A percentile compares a stretch with the other conserved stretches of the same genome.
These are phyloP conservation scores for Yponomeuta sedellus DNA, from an alignment of 2,888 invertebrate genomes.

Conservation along the genomic window DNA sequence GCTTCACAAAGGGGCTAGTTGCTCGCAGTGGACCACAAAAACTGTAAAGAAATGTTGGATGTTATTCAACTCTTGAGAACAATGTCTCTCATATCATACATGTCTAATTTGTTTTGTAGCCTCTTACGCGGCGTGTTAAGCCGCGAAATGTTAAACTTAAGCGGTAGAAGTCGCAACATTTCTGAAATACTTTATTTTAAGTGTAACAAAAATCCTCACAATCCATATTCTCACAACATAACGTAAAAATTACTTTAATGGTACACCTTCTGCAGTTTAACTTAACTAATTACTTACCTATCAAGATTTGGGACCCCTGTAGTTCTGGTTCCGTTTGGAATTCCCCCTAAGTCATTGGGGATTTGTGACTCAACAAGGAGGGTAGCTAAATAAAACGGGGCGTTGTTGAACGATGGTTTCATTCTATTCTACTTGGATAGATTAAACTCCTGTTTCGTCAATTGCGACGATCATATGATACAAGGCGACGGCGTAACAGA, in stretches of 20 bases:
- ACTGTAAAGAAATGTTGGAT: constrained; percentile 6
- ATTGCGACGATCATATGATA: too few species aligned
- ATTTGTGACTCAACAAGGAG: constrained; percentile 29
- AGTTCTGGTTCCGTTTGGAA: constrained; percentile 27
- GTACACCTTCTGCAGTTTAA: too few species aligned
- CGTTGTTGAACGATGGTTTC: neutral
- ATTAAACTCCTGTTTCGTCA: neutral
- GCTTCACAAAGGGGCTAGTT: neutral
- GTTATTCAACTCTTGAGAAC: constrained; percentile 30
- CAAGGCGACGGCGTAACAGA: neutral
- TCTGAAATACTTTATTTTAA: neutral
- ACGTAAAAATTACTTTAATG: too few species aligned
- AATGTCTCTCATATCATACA: constrained; percentile 54
- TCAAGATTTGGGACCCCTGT: constrained; percentile 27
- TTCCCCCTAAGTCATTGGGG: constrained; percentile 45
- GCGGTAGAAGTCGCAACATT: neutral
- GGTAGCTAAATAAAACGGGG: constrained; percentile 18
- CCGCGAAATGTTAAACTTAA: constrained; percentile 24
- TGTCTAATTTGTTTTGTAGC: constrained; percentile 45
- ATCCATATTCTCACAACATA: too few species aligned
- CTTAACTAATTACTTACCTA: constrained; percentile 9
- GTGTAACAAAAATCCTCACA: neutral
- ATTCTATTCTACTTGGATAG: too few species aligned
- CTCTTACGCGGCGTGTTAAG: constrained; percentile 31
- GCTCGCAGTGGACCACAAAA: constrained; percentile 1